Evolutionary conservation across 2,888 invertebrate genomes (phyloP).

Genomic region (Drosophila greeni): DNA sequence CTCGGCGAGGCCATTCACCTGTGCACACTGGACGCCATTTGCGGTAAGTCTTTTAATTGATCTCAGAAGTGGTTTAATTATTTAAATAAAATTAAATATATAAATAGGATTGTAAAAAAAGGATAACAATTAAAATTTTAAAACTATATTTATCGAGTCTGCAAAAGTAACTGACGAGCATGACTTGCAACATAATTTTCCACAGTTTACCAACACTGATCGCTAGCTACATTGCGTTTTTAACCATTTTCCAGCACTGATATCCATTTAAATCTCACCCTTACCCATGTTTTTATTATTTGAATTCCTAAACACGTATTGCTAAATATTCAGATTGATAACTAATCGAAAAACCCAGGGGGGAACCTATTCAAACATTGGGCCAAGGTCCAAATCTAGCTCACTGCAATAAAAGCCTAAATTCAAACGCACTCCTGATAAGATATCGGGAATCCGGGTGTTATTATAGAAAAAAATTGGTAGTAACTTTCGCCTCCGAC

Average conservation of each 20-base stretch:
- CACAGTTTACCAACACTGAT: not conserved
- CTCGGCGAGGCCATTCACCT: conserved; percentile 80
- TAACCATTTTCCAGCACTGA: not conserved
- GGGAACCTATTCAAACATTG: not conserved
- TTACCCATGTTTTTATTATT: not conserved
- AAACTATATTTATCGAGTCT: not conserved
- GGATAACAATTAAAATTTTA: not conserved
- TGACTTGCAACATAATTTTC: not conserved
- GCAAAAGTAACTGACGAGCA: not conserved
- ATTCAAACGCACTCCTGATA: conserved; percentile 11
- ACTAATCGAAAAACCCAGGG: not conserved
- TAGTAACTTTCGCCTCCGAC: not conserved
- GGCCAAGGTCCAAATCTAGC: conserved; percentile 36
- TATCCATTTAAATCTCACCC: not conserved
- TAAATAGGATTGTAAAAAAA: not conserved
- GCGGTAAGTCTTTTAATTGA: conserved; percentile 78
- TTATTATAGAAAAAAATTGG: not conserved
- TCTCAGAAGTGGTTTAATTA: too few species aligned
- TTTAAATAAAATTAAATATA: too few species aligned
- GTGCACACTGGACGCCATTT: conserved; percentile 67
- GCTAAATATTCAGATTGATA: not conserved
- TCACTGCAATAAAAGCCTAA: conserved; percentile 29
- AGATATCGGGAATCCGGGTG: conserved; percentile 13
- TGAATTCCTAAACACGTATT: not conserved
- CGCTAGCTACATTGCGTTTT: not conserved